phyloP scores from a whole-genome alignment of 2,113 vertebrate genomes.

The Periophthalmus modestus region DNA sequence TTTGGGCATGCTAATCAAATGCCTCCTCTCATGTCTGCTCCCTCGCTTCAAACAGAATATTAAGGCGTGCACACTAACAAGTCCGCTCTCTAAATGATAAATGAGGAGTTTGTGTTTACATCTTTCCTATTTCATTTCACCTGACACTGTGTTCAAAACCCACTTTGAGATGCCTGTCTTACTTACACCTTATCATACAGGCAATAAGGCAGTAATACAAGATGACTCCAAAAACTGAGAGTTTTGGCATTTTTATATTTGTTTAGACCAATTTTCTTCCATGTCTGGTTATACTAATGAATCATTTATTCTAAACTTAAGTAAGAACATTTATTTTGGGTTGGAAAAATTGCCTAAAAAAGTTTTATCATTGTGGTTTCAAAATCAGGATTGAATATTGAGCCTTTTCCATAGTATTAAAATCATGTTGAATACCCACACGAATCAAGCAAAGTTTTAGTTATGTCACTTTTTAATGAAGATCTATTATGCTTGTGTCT shows the following conservation, averaged over 20 bases:
- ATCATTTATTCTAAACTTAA: too few relatives aligned
- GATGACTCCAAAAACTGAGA: background rate
- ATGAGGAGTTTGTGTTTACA: conserved; percentile 49
- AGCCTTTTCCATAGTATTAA: too few relatives aligned
- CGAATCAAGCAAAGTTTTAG: too few relatives aligned
- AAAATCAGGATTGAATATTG: too few relatives aligned
- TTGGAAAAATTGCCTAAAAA: too few relatives aligned
- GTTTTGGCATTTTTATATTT: background rate
- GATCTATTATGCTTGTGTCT: too few relatives aligned
- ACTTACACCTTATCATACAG: background rate
- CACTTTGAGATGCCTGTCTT: background rate
- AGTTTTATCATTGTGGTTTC: too few relatives aligned
- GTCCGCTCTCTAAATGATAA: conserved; percentile 67
- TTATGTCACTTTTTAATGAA: too few relatives aligned
- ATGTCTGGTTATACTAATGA: background rate
- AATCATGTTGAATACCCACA: too few relatives aligned
- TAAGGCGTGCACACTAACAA: conserved; percentile 62
- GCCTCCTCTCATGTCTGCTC: conserved; percentile 43
- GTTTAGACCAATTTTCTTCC: background rate
- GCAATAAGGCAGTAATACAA: conserved; percentile 1
- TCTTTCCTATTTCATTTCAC: conserved; percentile 16
- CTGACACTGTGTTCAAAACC: conserved; percentile 24
- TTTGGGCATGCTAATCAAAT: conserved; percentile 53
- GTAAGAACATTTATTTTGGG: too few relatives aligned
- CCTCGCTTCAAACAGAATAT: conserved; percentile 56